Evolutionary conservation across 2,113 vertebrate species (phyloP), one percentile per base, ranked within the genome.

Genomic region (Arothron firmamentum): DNA sequence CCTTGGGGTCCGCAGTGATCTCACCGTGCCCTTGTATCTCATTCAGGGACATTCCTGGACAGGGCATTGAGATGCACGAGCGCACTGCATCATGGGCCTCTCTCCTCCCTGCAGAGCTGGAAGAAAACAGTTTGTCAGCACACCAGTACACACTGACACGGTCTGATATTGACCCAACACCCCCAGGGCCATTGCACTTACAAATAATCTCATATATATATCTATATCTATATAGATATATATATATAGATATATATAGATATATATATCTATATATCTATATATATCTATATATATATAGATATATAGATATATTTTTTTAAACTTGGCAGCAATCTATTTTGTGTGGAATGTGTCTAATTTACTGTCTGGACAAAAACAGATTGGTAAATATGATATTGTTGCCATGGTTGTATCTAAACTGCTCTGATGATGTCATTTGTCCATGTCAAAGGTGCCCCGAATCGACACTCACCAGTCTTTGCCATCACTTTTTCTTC

Each of bases 141-240:
- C 42, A 56, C 18, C 41, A 61, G 46, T 14, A 52, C 67, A 70
- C 38, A 56, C 79, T 87, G 86, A 88, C 81, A 79, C 80, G 72
- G 83, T 88, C 87, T 91, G 87, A 90, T 91, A 92, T 91, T 92
- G 91, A 93, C 91, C 91, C 90, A 89, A 82, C 85, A 92, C 87
- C 87, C 91, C 87, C 72, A 84, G 86, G 89, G 88, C 72, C 85
- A 90, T 91, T 91, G 65, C 63, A 81, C 80, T 92, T 88, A 92
- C 92, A 88, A 91, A 93, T 93, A 71, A 89, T 69, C 72, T n/a
- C n/a, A n/a, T n/a, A n/a, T n/a, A n/a, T n/a, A n/a, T n/a, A n/a
- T n/a, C n/a, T n/a, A n/a, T n/a, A n/a, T n/a, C n/a, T n/a, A n/a
- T n/a, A n/a, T n/a, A n/a, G n/a, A n/a, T n/a, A n/a, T n/a, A n/a